Evolutionary conservation across 37 sponge, comb jelly and placozoan species (phyloP).

Genomic region (Hormiphora californensis): DNA sequence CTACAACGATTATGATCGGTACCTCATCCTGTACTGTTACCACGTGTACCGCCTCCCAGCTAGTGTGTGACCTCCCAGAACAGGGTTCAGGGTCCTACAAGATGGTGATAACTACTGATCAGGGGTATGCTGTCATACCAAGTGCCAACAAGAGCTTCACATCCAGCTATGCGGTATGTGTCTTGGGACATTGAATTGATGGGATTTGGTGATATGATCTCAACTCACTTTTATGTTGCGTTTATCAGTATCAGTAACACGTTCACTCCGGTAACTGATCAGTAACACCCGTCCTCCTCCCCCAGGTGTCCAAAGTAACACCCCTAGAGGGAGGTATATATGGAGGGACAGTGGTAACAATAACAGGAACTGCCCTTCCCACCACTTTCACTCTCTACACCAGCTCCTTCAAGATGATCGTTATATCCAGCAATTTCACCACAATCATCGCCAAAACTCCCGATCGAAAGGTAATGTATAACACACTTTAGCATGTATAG

Average conservation of each 20-base stretch:
- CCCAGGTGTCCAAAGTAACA: not conserved
- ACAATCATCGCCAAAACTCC: not conserved
- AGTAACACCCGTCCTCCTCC: too few relatives aligned
- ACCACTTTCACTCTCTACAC: not conserved
- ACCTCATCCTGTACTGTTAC: not conserved
- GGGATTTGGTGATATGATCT: too few relatives aligned
- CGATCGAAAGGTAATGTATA: not conserved
- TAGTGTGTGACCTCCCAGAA: too few relatives aligned
- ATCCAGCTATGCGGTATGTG: not conserved
- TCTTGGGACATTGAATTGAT: too few relatives aligned
- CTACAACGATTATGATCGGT: not conserved
- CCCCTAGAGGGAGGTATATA: not conserved
- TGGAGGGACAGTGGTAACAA: constrained; percentile 4
- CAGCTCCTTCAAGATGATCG: not conserved
- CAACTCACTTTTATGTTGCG: too few relatives aligned
- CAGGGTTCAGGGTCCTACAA: constrained; percentile 6
- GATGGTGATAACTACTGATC: not conserved
- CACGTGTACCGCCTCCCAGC: not conserved
- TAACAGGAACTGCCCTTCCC: constrained; percentile 10
- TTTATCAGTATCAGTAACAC: too few relatives aligned
- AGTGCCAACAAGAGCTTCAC: not conserved
- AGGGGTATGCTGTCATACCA: not conserved
- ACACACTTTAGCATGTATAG: too few relatives aligned
- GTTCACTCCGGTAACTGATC: too few relatives aligned
- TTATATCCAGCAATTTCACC: not conserved